Base-by-base conservation (phyloP, 2,888 invertebrate genomes). In the Tipula lateralis region DNA sequence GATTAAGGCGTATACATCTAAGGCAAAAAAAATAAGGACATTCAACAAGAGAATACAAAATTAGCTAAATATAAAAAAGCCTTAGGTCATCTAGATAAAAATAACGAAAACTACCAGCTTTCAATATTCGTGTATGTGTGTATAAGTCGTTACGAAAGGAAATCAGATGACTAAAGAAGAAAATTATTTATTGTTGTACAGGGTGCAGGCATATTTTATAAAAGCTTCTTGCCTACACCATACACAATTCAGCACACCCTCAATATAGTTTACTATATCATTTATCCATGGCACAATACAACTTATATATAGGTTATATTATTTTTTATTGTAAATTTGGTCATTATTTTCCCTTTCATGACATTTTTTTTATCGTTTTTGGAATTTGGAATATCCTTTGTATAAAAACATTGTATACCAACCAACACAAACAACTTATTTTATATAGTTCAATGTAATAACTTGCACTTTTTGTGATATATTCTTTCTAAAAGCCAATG, bases 11-110 rank as follows among this genome's bases (percentile, higher is more conserved):
- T 66, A 66, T 66, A 66, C 16, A 36, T 36, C 36, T 36, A 32
- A 24, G 19, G 66, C 24, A 24, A 66, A 16, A 44, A 19, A 19
- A 66, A 66, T 24, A 66, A 66, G 66, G 66, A 66, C 24, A 66
- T 66, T 66, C 66, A 66, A 66, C 66, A 66, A 66, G 66, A 66
- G 66, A 24, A 66, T 66, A 66, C 66, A 66, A 66, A 66, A 66
- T 66, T 66, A 66, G 7, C 66, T 66, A 66, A 66, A 66, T 66
- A 66, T 66, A 66, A 50, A 50, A 50, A 66, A 66, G 66, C 66
- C 66, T 66, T 66, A 66, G 66, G 66, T 66, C 66, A 66, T 66
- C 66, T 66, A 66, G 66, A 66, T 66, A 66, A 66, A 66, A 66
- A 66, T 66, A 66, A 66, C 66, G 66, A 12, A 66, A 66, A 66